Conservation (phyloP, 2,113 vertebrate species). For the Jaculus jaculus region DNA sequence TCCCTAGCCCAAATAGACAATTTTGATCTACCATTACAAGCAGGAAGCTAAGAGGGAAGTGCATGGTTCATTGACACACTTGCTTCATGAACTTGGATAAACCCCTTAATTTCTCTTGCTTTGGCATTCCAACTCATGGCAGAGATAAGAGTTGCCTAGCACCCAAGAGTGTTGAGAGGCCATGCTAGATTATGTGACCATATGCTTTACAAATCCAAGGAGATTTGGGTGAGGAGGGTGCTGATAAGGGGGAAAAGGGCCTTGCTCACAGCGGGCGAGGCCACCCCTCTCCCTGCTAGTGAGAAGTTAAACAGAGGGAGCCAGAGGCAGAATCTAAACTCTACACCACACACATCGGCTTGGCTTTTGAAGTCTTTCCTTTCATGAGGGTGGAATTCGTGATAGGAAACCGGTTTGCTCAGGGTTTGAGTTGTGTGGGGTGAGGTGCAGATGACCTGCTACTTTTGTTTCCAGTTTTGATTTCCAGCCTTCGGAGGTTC, state of each 20-base stretch:
- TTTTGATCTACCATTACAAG: not conserved
- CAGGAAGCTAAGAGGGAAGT: not conserved
- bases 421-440: slow-evolving; percentile 5
- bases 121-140: not conserved
- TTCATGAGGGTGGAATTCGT: slow-evolving; percentile 19
- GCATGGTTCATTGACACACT: not conserved
- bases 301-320: not conserved
- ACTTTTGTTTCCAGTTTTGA: slow-evolving; percentile 75
- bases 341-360: not conserved
- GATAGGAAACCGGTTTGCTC: slow-evolving; percentile 49
- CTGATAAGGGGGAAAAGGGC: not conserved
- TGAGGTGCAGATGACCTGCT: slow-evolving; percentile 19
- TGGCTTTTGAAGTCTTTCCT: slow-evolving; percentile 66
- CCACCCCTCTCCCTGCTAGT: not conserved
- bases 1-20: not conserved
- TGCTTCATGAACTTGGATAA: not conserved
- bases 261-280: not conserved
- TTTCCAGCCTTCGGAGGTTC: slow-evolving; percentile 73
- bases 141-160: not conserved
- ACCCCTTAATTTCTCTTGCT: not conserved
- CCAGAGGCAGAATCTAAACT: slow-evolving; percentile 29
- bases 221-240: not conserved
- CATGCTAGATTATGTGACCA: not conserved
- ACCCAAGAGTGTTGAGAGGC: not conserved
- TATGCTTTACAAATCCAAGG: not conserved